A percentile compares a stretch with the other conserved stretches of the same genome.
These are phyloP conservation scores for Pseudopodoces humilis DNA, from an alignment of 2,113 vertebrate genomes.

Conservation along the genomic window DNA sequence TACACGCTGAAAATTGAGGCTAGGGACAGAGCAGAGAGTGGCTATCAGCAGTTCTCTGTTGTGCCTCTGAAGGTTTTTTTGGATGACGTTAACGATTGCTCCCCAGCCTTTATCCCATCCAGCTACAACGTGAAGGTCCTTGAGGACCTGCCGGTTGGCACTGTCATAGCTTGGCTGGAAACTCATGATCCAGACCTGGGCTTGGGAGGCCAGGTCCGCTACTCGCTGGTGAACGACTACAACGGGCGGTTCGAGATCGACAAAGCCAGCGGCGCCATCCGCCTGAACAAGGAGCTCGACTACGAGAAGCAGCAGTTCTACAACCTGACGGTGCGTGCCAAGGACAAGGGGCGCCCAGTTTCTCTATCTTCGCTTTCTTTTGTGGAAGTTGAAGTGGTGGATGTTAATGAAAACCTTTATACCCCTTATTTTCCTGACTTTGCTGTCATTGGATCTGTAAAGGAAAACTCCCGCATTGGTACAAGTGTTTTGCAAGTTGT, in stretches of 20 bases:
- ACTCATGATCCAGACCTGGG: conserved; percentile 93
- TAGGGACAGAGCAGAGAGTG: conserved; percentile 85
- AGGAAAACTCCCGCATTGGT: conserved; percentile 90
- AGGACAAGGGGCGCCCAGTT: conserved; percentile 92
- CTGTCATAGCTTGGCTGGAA: conserved; percentile 94
- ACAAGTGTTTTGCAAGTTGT: conserved; percentile 89
- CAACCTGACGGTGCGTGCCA: conserved; percentile 92
- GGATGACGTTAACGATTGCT: conserved; percentile 94
- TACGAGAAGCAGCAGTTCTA: conserved; percentile 97
- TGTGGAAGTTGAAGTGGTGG: conserved; percentile 94
- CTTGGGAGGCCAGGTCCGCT: conserved; percentile 91
- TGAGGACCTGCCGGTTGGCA: conserved; percentile 92
- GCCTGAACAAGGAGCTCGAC: conserved; percentile 90
- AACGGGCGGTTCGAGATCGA: conserved; percentile 93
- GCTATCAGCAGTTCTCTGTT: conserved; percentile 82
- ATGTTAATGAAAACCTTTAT: conserved; percentile 96
- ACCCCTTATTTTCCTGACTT: conserved; percentile 92
- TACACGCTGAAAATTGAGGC: conserved; percentile 93
- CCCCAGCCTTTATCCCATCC: conserved; percentile 89
- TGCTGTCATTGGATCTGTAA: conserved; percentile 85
- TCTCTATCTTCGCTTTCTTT: conserved; percentile 92
- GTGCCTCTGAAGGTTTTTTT: conserved; percentile 85
- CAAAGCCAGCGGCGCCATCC: conserved; percentile 87
- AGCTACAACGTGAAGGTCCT: conserved; percentile 88
- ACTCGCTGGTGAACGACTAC: conserved; percentile 89